Percentiles rank a stretch among this genome's conserved stretches.
Evolutionary conservation across 2,888 invertebrate species (phyloP).

Genomic region (Orthosia gothica): DNA sequence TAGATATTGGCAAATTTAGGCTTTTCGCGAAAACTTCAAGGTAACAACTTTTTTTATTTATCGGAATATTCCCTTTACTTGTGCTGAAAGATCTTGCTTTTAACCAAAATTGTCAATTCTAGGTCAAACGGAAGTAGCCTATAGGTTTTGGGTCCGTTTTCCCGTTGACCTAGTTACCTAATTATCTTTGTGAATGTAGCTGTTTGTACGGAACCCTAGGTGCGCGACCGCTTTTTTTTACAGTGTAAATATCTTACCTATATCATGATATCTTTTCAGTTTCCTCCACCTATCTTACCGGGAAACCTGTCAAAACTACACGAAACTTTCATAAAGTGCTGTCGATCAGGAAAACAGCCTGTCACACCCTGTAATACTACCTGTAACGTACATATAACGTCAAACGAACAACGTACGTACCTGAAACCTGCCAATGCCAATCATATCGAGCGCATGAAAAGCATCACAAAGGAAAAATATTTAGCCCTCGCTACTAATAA

Average conservation of each 20-base stretch:
- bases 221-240: too few species aligned
- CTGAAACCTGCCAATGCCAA: slow-evolving; percentile 38
- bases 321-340: slow-evolving; percentile 23
- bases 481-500: slow-evolving; percentile 29
- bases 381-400: slow-evolving; percentile 4
- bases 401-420: slow-evolving; percentile 16
- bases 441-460: slow-evolving; percentile 46
- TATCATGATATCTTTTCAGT: background rate
- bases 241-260: slow-evolving; percentile 15
- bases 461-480: slow-evolving; percentile 42
- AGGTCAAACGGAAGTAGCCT: too few species aligned
- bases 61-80: too few species aligned
- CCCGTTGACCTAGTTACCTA: too few species aligned
- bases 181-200: too few species aligned
- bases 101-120: too few species aligned
- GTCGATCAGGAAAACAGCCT: slow-evolving; percentile 20
- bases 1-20: too few species aligned
- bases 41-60: too few species aligned
- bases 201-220: too few species aligned
- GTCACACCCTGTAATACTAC: background rate
- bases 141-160: too few species aligned
- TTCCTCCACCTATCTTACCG: slow-evolving; percentile 8
- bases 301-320: slow-evolving; percentile 12
- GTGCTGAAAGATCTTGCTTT: too few species aligned
- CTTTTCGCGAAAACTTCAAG: too few species aligned